phyloP scores from a whole-genome alignment of 2,113 vertebrate species.

The Microtus oregoni region DNA sequence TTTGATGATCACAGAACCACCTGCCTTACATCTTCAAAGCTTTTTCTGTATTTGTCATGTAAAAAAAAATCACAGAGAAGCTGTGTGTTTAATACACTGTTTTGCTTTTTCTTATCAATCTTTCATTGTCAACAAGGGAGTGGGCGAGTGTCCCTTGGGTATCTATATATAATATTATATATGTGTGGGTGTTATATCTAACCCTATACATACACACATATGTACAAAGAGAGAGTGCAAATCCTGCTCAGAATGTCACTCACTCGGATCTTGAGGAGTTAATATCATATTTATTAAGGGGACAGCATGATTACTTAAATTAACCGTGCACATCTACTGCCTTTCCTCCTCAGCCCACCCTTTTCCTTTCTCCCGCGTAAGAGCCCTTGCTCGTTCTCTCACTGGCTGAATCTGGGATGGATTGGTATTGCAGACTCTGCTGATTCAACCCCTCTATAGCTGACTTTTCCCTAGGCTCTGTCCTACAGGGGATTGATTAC shows the following conservation, averaged over 20 bases:
- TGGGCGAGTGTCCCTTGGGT: constrained; percentile 74
- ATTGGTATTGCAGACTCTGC: background rate
- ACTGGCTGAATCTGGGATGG: background rate
- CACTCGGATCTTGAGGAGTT: background rate
- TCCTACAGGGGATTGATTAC: background rate
- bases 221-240: background rate
- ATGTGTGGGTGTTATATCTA: background rate
- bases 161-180: background rate
- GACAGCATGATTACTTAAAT: background rate
- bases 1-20: constrained; percentile 84
- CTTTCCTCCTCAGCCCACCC: background rate
- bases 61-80: constrained; percentile 64
- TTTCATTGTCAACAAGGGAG: constrained; percentile 64
- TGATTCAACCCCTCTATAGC: background rate
- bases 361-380: constrained; percentile 37
- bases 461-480: fast-evolving
- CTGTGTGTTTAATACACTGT: constrained; percentile 26
- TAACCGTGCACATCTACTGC: background rate
- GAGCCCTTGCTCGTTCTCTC: background rate
- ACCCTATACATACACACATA: background rate
- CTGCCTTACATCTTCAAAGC: constrained; percentile 77
- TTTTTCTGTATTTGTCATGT: constrained; percentile 68
- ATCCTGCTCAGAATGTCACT: background rate
- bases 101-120: constrained; percentile 72
- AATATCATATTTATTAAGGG: constrained; percentile 33